Evolutionary conservation across 2,888 invertebrate species (phyloP).

Genomic region (Chymomyza amoena): DNA sequence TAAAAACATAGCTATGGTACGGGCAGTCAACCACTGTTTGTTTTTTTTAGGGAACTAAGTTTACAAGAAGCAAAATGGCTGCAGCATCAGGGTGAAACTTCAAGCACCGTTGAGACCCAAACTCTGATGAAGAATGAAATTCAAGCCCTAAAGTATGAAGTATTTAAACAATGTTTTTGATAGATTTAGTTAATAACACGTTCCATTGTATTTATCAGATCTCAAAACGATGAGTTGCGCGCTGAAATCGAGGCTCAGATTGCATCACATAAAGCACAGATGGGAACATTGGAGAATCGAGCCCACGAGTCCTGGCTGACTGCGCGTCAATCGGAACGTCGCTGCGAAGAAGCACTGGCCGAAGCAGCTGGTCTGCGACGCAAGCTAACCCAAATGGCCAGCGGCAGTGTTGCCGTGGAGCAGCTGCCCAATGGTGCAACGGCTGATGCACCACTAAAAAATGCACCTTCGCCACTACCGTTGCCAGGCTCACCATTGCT

Average conservation of each 20-base stretch:
- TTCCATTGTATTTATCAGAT: conserved; percentile 70
- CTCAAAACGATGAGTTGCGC: conserved; percentile 83
- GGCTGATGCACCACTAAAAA: conserved; percentile 36
- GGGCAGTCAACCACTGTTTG: conserved; percentile 29
- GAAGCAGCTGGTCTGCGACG: conserved; percentile 85
- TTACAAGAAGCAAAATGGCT: conserved; percentile 88
- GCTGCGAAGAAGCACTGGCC: conserved; percentile 88
- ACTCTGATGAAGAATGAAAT: conserved; percentile 89
- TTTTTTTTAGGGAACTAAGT: conserved; percentile 84
- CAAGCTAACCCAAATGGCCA: conserved; percentile 79
- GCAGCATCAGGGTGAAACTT: conserved; percentile 89
- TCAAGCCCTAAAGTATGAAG: conserved; percentile 86
- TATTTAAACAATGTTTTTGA: neutral
- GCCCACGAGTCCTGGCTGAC: conserved; percentile 92
- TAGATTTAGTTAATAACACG: conserved; percentile 15
- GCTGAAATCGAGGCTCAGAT: conserved; percentile 93
- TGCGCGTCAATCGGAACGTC: conserved; percentile 89
- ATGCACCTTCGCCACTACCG: conserved; percentile 75
- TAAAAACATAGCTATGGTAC: conserved; percentile 14
- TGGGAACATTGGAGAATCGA: conserved; percentile 89
- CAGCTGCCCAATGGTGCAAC: conserved; percentile 42
- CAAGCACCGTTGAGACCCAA: conserved; percentile 88
- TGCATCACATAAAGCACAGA: conserved; percentile 83
- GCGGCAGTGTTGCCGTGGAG: conserved; percentile 44
- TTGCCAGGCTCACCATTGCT: conserved; percentile 80